Conservation (phyloP, 1,140 invertebrate species). For the Dendroctonus ponderosae region DNA sequence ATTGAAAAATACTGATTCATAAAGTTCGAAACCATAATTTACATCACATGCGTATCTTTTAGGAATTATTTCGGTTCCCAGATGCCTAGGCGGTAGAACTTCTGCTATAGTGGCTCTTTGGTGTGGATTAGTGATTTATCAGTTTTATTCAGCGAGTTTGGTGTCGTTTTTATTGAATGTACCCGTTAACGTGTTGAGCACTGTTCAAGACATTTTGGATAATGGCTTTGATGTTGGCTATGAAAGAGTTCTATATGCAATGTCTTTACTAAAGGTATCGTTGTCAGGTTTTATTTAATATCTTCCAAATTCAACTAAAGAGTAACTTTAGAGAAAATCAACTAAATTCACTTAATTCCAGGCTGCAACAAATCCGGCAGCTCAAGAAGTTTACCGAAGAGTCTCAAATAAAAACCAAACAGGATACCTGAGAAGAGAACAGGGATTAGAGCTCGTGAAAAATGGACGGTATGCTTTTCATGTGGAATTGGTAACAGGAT, state of each 20-base stretch:
- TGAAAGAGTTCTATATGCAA: conserved; percentile 38
- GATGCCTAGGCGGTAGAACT: conserved; percentile 57
- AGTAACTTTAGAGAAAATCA: not conserved
- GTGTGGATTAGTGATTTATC: conserved; percentile 63
- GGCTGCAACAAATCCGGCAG: conserved; percentile 11
- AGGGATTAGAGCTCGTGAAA: conserved; percentile 40
- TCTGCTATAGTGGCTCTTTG: conserved; percentile 61
- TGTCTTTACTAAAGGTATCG: conserved; percentile 34
- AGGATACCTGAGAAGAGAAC: conserved; percentile 35
- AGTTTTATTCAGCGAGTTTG: conserved; percentile 73
- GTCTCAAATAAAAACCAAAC: conserved; percentile 8
- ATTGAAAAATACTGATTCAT: too few species aligned
- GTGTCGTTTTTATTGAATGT: conserved; percentile 67
- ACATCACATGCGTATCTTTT: not conserved
- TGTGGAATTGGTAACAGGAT: conserved; percentile 41
- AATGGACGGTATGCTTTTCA: conserved; percentile 44
- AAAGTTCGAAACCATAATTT: not conserved
- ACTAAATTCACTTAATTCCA: not conserved
- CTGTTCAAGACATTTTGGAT: conserved; percentile 47
- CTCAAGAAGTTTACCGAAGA: conserved; percentile 23
- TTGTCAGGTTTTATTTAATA: not conserved
- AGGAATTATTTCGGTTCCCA: conserved; percentile 37
- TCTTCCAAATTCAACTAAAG: not conserved
- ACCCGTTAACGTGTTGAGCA: conserved; percentile 62
- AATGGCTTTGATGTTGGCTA: conserved; percentile 38